Percentiles rank a stretch among this genome's conserved stretches.
Conservation (phyloP, 2,888 invertebrate genomes). For the Lumbricus terrestris region DNA sequence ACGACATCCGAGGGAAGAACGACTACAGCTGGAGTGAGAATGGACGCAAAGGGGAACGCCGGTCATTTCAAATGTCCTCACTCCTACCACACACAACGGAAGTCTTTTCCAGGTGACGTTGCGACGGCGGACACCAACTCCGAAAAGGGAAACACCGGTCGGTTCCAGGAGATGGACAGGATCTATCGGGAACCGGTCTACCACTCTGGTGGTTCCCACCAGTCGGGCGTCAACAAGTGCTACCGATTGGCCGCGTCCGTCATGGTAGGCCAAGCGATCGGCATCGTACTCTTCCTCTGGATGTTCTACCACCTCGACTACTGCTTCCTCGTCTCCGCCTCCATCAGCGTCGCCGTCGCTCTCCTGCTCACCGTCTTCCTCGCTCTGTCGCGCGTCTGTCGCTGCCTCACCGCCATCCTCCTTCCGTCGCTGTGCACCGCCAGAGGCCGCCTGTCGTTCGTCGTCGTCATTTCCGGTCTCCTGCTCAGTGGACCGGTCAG, state of each 20-base stretch:
- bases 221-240: slow-evolving; percentile 20
- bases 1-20: neutral
- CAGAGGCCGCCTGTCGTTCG: slow-evolving; percentile 37
- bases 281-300: slow-evolving; percentile 36
- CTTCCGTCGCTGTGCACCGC: slow-evolving; percentile 40
- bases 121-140: neutral
- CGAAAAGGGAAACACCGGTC: neutral
- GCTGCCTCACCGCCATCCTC: slow-evolving; percentile 38
- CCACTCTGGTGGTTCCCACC: slow-evolving; percentile 30
- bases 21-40: neutral
- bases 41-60: neutral
- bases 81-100: neutral
- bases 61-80: neutral
- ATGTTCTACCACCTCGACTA: slow-evolving; percentile 38
- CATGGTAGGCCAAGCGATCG: slow-evolving; percentile 37
- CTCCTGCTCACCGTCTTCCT: slow-evolving; percentile 32
- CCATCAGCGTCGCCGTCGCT: slow-evolving; percentile 25
- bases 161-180: slow-evolving; percentile 5
- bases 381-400: slow-evolving; percentile 35
- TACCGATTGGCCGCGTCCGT: slow-evolving; percentile 32
- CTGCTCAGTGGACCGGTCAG: slow-evolving; percentile 40
- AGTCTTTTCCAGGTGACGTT: neutral
- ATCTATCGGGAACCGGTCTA: slow-evolving; percentile 30
- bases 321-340: slow-evolving; percentile 30
- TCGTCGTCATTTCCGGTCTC: slow-evolving; percentile 39